These are phyloP conservation scores for Augochlora pura DNA, from an alignment of 1,140 invertebrate genomes.

Conservation along the genomic window DNA sequence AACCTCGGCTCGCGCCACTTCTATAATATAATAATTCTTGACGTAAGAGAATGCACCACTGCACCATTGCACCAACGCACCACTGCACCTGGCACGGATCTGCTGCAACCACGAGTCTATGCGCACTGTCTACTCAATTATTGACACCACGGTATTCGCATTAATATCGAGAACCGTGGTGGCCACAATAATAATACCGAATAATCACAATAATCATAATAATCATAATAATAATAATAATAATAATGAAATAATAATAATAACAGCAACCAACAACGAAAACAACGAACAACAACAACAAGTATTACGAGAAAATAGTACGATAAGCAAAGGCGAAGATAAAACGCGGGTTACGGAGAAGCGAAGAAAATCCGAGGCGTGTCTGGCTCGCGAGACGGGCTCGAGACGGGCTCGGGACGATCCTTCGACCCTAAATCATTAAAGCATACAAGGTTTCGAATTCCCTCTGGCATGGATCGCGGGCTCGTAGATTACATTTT, in stretches of 20 bases:
- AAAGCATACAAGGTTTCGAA: constrained; percentile 41
- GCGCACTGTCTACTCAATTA: constrained; percentile 21
- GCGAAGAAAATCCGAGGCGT: constrained; percentile 13
- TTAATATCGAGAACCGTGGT: constrained; percentile 19
- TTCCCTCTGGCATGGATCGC: constrained; percentile 38
- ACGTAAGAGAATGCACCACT: constrained; percentile 38
- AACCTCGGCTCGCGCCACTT: constrained; percentile 2
- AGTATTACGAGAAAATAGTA: too few relatives aligned
- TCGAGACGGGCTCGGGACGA: not conserved
- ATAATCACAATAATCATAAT: too few relatives aligned
- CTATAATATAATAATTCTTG: constrained; percentile 28
- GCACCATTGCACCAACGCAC: constrained; percentile 51
- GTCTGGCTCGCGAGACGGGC: constrained; percentile 8
- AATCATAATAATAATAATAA: too few relatives aligned
- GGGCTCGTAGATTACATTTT: constrained; percentile 58
- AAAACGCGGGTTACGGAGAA: too few relatives aligned
- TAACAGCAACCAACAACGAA: too few relatives aligned
- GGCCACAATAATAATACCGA: too few relatives aligned
- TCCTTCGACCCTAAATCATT: constrained; percentile 43
- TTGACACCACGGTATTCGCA: constrained; percentile 31
- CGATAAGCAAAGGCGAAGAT: too few relatives aligned
- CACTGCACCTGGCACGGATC: constrained; percentile 64
- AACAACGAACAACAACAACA: too few relatives aligned
- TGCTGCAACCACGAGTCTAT: constrained; percentile 60
- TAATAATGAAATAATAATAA: too few relatives aligned